Percentiles rank a stretch among this genome's conserved stretches.
Conservation (phyloP, 2,888 invertebrate genomes). For the Hyposoter dolosus region DNA sequence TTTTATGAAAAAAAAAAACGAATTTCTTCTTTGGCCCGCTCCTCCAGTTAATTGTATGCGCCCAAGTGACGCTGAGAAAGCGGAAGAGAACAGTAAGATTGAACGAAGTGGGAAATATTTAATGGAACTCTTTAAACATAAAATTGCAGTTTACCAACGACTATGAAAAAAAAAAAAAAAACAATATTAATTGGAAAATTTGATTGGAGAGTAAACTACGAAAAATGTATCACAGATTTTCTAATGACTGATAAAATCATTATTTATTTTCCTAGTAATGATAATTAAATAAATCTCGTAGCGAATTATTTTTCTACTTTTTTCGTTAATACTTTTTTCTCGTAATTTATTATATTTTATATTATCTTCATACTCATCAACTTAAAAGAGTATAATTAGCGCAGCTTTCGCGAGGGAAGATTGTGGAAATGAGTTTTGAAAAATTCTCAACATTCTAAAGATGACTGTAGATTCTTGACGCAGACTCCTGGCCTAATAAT, state of each 20-base stretch:
- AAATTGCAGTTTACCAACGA: not conserved
- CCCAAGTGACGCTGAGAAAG: slow-evolving; percentile 17
- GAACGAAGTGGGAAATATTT: not conserved
- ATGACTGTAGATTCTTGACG: slow-evolving; percentile 39
- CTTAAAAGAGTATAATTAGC: slow-evolving; percentile 14
- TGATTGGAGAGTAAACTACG: not conserved
- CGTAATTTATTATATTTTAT: not conserved
- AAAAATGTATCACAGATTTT: not conserved
- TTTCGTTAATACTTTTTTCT: not conserved
- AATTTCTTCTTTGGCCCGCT: slow-evolving; percentile 14
- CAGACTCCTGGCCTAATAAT: slow-evolving; percentile 56
- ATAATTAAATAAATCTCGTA: slow-evolving; percentile 1
- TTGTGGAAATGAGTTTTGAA: slow-evolving; percentile 16
- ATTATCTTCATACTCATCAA: slow-evolving; percentile 14
- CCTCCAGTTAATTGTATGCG: slow-evolving; percentile 29
- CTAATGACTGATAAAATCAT: not conserved
- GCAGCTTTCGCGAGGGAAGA: slow-evolving; percentile 2
- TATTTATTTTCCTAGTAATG: not conserved
- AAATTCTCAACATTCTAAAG: not conserved
- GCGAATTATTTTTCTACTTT: not conserved
- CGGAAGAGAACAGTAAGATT: slow-evolving; percentile 5
- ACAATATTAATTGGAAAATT: not conserved
- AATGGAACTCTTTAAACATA: slow-evolving; percentile 4
- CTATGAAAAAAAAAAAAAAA: not conserved
- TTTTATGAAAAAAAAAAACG: slow-evolving; percentile 9